phyloP scores from a whole-genome alignment of 2,113 vertebrate genomes.

The Ariopsis seemanni region DNA sequence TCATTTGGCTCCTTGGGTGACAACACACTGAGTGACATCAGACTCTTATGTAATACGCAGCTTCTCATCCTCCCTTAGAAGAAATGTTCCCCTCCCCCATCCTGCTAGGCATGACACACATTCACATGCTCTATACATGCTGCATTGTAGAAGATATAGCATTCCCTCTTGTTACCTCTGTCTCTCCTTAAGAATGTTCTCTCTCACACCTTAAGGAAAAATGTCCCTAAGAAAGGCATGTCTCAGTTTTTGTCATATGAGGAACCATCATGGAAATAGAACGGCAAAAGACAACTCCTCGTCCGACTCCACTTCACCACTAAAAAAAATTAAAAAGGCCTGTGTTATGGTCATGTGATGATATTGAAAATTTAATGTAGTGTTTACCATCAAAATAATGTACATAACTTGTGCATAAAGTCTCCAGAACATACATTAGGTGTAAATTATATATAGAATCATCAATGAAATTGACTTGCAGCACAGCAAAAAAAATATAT shows the following conservation, averaged over 20 bases:
- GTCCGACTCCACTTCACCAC: too few species aligned
- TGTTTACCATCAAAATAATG: slow-evolving; percentile 20
- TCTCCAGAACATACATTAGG: slow-evolving; percentile 25
- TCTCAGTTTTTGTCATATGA: background rate
- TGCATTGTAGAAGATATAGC: slow-evolving; percentile 2
- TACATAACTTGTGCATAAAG: background rate
- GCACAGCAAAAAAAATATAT: too few species aligned
- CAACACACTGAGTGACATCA: slow-evolving; percentile 46
- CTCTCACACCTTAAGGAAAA: background rate
- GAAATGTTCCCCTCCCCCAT: slow-evolving; percentile 16
- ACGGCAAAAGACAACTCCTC: background rate
- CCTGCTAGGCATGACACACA: slow-evolving; percentile 12
- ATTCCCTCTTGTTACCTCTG: background rate
- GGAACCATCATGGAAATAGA: background rate
- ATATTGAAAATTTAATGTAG: slow-evolving; percentile 36
- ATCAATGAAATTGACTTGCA: slow-evolving; percentile 22
- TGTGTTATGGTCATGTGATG: slow-evolving; percentile 8
- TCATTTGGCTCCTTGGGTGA: slow-evolving; percentile 40
- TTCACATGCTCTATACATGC: slow-evolving; percentile 39
- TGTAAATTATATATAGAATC: slow-evolving; percentile 26
- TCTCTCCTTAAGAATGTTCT: background rate
- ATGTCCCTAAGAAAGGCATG: background rate
- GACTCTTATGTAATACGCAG: slow-evolving; percentile 45
- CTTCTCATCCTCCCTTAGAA: slow-evolving; percentile 21
- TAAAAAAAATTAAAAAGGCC: background rate